Conservation (phyloP, 1,140 invertebrate species). For the Ceratina calcarata region DNA sequence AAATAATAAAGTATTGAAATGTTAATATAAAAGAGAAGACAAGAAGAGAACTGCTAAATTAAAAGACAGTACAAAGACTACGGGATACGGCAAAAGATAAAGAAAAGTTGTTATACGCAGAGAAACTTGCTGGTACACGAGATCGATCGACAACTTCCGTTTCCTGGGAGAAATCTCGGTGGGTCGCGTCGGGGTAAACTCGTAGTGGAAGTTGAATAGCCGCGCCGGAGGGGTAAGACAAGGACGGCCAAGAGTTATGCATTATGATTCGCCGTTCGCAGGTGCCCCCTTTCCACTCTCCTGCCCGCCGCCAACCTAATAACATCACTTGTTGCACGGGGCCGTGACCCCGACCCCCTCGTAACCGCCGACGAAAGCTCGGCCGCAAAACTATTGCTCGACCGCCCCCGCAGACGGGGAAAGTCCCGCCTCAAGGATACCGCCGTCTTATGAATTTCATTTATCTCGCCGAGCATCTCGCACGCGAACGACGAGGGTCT, state of each 20-base stretch:
- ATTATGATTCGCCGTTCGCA: conserved; percentile 75
- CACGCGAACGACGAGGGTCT: conserved; percentile 26
- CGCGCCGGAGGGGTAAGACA: conserved; percentile 67
- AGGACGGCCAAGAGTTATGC: conserved; percentile 76
- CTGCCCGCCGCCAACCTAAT: conserved; percentile 67
- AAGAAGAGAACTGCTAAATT: too few relatives aligned
- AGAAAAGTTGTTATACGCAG: too few relatives aligned
- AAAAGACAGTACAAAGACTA: too few relatives aligned
- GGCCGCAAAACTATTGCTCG: conserved; percentile 68
- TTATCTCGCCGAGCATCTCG: conserved; percentile 54
- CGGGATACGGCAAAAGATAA: too few relatives aligned
- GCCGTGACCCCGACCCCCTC: conserved; percentile 39
- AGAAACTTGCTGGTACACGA: background rate
- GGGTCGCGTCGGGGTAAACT: conserved; percentile 24
- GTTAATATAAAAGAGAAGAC: too few relatives aligned
- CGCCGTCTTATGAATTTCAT: conserved; percentile 68
- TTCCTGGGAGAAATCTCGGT: conserved; percentile 24
- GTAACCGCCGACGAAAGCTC: conserved; percentile 28
- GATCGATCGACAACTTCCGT: conserved; percentile 33
- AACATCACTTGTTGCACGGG: conserved; percentile 77
- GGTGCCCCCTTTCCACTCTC: conserved; percentile 52
- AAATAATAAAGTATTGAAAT: too few relatives aligned
- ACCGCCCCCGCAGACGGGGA: conserved; percentile 21
- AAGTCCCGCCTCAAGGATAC: conserved; percentile 63
- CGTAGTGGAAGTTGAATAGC: conserved; percentile 51